Base-by-base conservation (phyloP, 2,113 vertebrate genomes). In the Sardina pilchardus region DNA sequence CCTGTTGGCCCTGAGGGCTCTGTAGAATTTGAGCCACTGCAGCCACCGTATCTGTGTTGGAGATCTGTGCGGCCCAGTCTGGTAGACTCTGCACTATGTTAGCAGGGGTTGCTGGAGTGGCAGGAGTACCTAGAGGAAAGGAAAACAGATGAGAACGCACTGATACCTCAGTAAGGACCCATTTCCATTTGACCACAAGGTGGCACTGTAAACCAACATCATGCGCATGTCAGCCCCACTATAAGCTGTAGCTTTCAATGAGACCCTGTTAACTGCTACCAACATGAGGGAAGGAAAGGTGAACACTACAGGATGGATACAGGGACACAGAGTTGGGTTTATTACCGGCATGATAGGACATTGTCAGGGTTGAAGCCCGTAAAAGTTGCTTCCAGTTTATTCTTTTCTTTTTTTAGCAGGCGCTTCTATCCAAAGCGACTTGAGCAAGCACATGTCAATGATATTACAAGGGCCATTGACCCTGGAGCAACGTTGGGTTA, bases 11-110 rank as follows among this genome's bases (percentile, higher is more conserved):
- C 89, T 99, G 98, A 63, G 98, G 98, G 93, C 97, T 99, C 86
- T 99, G 98, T 84, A 99, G 92, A 91, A 99, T 98, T 91, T 99
- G 98, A 50, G 98, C 98, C 75, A 99, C 98, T 36, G 98, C 98
- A 86, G 98, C 96, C 88, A 99, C 96, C 0, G 98, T 99, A 89
- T 99, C 98, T 34, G 98, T 97, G 93, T 97, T 99, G 85, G 96
- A 96, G 88, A 99, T 98, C 93, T 99, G 98, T 75, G 98, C 99
- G 0, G 98, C 97, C 98, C 98, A 99, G 88, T 99, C 98, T n/a
- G 98, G 97, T 63, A 99, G 95, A 90, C 96, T 96, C 85, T 96
- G 98, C 0, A 98, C 96, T 19, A 98, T 96, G 85, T 98, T 98
- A 85, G 98, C 98, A 87, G 98, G 98, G 43, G 98, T 99, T 83